Base-by-base conservation (phyloP, 1,140 invertebrate species). In the Cydia strobilella region DNA sequence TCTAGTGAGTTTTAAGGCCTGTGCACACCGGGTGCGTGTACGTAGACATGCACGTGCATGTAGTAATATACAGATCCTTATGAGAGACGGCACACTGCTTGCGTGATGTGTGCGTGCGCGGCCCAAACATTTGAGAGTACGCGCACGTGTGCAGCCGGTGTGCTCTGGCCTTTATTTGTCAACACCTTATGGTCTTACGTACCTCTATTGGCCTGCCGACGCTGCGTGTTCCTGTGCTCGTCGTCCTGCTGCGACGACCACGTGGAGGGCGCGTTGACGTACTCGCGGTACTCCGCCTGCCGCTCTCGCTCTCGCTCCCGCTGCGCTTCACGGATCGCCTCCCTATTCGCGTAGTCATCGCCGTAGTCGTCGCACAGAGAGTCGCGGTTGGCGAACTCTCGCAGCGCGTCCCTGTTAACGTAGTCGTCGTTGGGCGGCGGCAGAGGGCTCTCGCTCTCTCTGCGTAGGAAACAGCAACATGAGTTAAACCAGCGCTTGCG, bases 291-390 rank as follows among this genome's bases (percentile, higher is more conserved):
- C 69, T 91, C 88, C 71, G 81, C 81, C 9, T 86, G 82, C 51
- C 89, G 83, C n/a, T 69, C 65, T 5, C 84, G 74, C 72, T 93
- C 90, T 1, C 90, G 74, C 78, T 93, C 93, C 54, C 90, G 78
- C 76, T 93, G 91, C 73, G 92, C 92, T 79, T 93, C 91, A 10
- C 92, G 83, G 18, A 93, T 93, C 10, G 91, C 91, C 18, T 93
- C 93, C 66, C 91, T 78, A 74, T 93, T 93, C 25, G 91, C 93
- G 85, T 93, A 93, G 83, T 93, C 93, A 39, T 93, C 93, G 1
- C 86, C 85, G 79, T 92, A 91, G 82, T 90, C 90, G 77, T 93
- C 93, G 39, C 91, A 88, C 45, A 93, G 79, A 6, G 91, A 92
- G 75, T 93, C 92, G 35, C 93, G 80, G 75, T 93, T 93, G 13